Conservation (phyloP, 2,113 vertebrate species). For the Scortum barcoo region DNA sequence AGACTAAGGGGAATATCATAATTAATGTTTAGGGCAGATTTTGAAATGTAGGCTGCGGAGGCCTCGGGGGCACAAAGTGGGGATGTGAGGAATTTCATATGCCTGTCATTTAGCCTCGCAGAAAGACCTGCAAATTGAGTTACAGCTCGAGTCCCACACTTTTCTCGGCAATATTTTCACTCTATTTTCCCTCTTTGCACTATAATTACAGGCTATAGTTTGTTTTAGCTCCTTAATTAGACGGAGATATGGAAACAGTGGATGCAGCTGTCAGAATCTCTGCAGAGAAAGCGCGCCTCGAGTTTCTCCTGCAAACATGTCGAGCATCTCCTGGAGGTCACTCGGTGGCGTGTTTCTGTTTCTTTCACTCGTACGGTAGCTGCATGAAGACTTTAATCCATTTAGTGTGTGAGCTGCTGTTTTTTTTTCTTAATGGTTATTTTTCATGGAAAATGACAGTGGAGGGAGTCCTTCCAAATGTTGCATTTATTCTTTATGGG, state of each 20-base stretch:
- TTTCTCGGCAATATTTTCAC: conserved; percentile 15
- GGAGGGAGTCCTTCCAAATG: neutral
- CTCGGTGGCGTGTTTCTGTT: neutral
- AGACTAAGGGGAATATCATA: conserved; percentile 65
- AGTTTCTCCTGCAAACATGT: conserved; percentile 19
- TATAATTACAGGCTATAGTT: conserved; percentile 28
- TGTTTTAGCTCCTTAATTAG: neutral
- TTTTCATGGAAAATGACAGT: conserved; percentile 12
- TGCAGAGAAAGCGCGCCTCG: neutral
- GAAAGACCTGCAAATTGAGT: conserved; percentile 50
- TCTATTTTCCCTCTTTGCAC: conserved; percentile 27
- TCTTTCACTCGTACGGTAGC: neutral
- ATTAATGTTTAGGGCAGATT: conserved; percentile 63
- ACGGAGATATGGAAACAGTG: neutral
- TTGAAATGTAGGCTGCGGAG: conserved; percentile 49
- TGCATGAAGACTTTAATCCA: neutral
- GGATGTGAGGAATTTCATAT: conserved; percentile 68
- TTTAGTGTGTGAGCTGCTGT: neutral
- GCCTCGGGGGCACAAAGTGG: conserved; percentile 58
- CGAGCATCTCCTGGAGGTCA: neutral
- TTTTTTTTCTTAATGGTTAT: neutral
- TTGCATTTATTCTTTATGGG: conserved; percentile 14
- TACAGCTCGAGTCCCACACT: conserved; percentile 14
- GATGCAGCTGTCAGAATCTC: neutral
- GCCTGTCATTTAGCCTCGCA: conserved; percentile 52